These are phyloP conservation scores for Ailurus styani DNA, from an alignment of 2,113 vertebrate genomes.

Conservation along the genomic window DNA sequence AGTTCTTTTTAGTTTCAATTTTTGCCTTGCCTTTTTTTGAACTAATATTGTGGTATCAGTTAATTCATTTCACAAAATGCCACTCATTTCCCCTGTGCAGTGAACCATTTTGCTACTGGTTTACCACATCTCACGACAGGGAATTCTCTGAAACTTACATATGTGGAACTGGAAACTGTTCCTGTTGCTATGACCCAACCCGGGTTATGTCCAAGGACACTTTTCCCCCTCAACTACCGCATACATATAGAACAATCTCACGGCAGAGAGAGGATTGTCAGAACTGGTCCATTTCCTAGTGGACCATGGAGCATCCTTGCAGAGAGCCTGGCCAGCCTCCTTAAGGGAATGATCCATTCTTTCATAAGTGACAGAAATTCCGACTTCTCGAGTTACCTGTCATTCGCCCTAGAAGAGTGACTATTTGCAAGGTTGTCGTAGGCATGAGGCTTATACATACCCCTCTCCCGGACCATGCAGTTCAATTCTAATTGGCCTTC, in stretches of 20 bases:
- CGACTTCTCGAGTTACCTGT: background rate
- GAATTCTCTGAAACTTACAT: slow-evolving; percentile 24
- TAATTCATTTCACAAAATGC: slow-evolving; percentile 83
- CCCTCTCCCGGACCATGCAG: background rate
- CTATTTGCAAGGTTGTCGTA: background rate
- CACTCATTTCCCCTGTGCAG: slow-evolving; percentile 82
- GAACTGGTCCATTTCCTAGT: slow-evolving; percentile 38
- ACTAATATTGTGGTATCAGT: slow-evolving; percentile 84
- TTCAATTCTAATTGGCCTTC: slow-evolving; percentile 43
- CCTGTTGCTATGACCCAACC: slow-evolving; percentile 10
- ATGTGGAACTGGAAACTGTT: slow-evolving; percentile 39
- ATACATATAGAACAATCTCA: background rate
- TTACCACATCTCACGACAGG: slow-evolving; percentile 40
- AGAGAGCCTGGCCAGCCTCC: background rate
- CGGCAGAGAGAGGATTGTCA: background rate
- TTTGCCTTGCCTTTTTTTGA: slow-evolving; percentile 67
- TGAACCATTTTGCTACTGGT: slow-evolving; percentile 94
- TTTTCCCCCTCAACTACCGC: background rate
- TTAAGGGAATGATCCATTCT: background rate
- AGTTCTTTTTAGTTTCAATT: slow-evolving; percentile 66
- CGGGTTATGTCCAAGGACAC: background rate
- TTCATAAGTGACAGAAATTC: background rate
- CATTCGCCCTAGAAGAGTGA: slow-evolving; percentile 4
- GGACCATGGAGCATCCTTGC: background rate
- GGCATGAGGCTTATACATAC: background rate